Evolutionary conservation across 1,140 invertebrate genomes (phyloP).

Genomic region (Temnothorax nylanderi): DNA sequence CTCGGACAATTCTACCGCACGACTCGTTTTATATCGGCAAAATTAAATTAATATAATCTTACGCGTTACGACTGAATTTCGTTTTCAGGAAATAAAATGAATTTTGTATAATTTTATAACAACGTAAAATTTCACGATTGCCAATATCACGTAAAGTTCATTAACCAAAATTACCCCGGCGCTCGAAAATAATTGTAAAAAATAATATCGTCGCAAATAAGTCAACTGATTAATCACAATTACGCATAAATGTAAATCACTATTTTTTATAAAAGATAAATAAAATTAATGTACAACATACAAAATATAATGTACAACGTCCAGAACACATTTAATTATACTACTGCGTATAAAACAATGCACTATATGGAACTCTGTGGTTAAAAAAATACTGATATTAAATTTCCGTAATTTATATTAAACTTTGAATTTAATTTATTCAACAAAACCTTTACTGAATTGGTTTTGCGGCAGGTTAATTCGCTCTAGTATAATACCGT

Average conservation of each 20-base stretch:
- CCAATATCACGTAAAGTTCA: slow-evolving; percentile 21
- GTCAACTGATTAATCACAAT: not conserved
- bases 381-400: not conserved
- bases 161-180: slow-evolving; percentile 8
- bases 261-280: not conserved
- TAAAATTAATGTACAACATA: no score
- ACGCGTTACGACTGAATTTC: not conserved
- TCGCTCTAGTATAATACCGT: not conserved
- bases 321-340: not conserved
- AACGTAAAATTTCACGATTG: not conserved
- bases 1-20: not conserved
- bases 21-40: not conserved
- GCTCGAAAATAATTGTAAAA: slow-evolving; percentile 31
- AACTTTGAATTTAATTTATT: slow-evolving; percentile 15
- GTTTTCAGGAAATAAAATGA: slow-evolving; percentile 9
- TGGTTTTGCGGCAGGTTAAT: not conserved
- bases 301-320: not conserved
- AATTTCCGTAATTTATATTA: not conserved
- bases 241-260: not conserved
- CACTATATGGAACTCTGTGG: not conserved
- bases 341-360: not conserved
- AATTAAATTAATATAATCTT: slow-evolving; percentile 43
- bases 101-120: no score
- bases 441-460: not conserved
- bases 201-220: slow-evolving; percentile 27